Base-by-base conservation (phyloP, 2,113 vertebrate genomes). In the Paradisaea rubra region DNA sequence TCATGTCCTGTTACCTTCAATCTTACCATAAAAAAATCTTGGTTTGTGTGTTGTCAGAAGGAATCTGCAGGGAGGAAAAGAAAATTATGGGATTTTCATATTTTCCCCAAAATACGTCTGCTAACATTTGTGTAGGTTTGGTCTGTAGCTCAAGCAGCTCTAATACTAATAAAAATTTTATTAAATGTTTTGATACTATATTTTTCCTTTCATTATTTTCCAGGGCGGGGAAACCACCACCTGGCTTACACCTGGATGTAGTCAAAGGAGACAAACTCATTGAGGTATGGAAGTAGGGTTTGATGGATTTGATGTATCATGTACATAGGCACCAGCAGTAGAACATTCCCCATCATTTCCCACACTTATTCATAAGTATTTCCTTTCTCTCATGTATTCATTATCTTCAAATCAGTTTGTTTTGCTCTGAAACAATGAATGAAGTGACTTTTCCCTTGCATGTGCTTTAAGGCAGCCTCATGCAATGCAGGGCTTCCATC, bases 241-340 rank as follows among this genome's bases (percentile, higher is more conserved):
- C 98, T 24, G 99, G 99, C 82, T 98, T 99, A 80, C 99, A 99
- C 97, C 95, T 99, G 97, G 99, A 99, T 95, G 99, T 99, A 81
- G 99, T 99, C 95, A 99, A 99, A 97, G 99, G 99, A 97, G 99
- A 99, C 97, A 99, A 99, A 95, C 98, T 99, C 74, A 98, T 99
- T 95, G 99, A 99, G 99, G 99, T 99, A 98, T 97, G 97, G 81
- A 76, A 93, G 85, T 27, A 50, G 69, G n/a, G 50, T 52, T 41
- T 82, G 25, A 3, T 84, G 41, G 45, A 5, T 73, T 79, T 64
- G 33, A 4, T 85, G 24, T 72, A 22, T 60, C 6, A 0, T 66
- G 25, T 16, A 15, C 24, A 9, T 13, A 59, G 31, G 23, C 68
- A 71, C 27, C 45, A 56, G 57, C 70, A 89, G 20, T 12, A 91